A percentile compares a stretch with the other conserved stretches of the same genome.
These are phyloP conservation scores for Ophioninae sp. DNA, from an alignment of 2,888 invertebrate species.

Conservation along the genomic window DNA sequence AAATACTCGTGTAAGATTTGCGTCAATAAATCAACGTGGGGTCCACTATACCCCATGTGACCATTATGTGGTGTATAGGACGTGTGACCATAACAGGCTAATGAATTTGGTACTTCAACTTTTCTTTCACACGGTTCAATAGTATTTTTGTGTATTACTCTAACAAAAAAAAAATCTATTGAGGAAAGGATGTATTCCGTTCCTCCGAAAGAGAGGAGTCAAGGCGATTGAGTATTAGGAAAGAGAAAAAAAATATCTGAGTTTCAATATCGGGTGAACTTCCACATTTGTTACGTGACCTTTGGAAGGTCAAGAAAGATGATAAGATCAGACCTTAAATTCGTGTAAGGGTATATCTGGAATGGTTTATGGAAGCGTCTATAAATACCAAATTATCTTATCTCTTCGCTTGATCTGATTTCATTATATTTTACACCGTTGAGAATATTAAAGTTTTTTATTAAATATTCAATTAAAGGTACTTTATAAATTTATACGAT, in stretches of 20 bases:
- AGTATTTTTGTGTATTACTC: not conserved
- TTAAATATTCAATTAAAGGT: too few species aligned
- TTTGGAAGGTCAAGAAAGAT: not conserved
- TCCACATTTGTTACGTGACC: not conserved
- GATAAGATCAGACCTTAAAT: too few species aligned
- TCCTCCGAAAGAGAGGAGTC: not conserved
- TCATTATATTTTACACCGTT: too few species aligned
- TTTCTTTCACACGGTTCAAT: slow-evolving; percentile 12
- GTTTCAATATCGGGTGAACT: not conserved
- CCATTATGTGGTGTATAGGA: too few species aligned
- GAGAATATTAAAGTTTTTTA: too few species aligned
- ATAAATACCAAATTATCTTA: not conserved
- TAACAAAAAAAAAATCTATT: not conserved
- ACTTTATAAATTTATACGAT: too few species aligned
- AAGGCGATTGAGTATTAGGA: not conserved
- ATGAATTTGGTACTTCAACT: not conserved
- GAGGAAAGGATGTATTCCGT: too few species aligned
- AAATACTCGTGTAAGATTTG: too few species aligned
- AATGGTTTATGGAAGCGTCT: not conserved
- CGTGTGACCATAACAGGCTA: too few species aligned
- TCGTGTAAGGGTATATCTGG: not conserved
- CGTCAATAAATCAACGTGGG: too few species aligned
- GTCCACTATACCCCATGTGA: too few species aligned
- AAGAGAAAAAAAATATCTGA: not conserved
- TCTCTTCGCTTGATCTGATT: too few species aligned